Conservation (phyloP, 2,888 invertebrate genomes). For the Lasius fuliginosus region DNA sequence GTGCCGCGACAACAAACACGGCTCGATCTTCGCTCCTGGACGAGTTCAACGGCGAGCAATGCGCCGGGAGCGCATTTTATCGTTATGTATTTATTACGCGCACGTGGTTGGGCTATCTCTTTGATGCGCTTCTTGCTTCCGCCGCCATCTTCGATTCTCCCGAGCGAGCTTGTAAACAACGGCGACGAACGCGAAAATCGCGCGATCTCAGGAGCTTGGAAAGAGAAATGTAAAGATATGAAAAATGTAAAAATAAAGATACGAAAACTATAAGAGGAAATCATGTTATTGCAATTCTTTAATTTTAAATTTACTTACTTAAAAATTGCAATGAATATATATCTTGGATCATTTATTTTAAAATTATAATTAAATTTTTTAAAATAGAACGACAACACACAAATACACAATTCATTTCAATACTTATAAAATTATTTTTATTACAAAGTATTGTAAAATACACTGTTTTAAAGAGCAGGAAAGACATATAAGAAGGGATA, state of each 20-base stretch:
- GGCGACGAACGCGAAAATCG: not conserved
- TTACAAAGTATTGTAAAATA: not conserved
- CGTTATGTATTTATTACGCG: conserved; percentile 24
- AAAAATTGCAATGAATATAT: not conserved
- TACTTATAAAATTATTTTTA: not conserved
- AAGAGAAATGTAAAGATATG: not conserved
- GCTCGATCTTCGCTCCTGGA: not conserved
- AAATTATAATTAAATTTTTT: not conserved
- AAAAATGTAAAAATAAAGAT: not conserved
- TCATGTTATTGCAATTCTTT: not conserved
- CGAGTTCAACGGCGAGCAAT: not conserved
- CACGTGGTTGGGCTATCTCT: conserved; percentile 34
- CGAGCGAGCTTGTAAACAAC: conserved; percentile 44
- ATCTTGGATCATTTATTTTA: not conserved
- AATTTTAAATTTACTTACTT: not conserved
- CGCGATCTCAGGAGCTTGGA: not conserved
- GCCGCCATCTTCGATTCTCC: conserved; percentile 37
- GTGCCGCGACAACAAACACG: no score
- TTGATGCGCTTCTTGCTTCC: conserved; percentile 14
- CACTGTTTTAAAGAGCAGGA: not conserved
- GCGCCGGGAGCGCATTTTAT: not conserved
- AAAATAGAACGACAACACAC: not conserved
- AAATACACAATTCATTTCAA: not conserved
- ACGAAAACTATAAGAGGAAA: not conserved
- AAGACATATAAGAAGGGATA: not conserved